These are phyloP conservation scores for Nothobranchius kuhntae DNA, from an alignment of 2,113 vertebrate species.

Conservation along the genomic window DNA sequence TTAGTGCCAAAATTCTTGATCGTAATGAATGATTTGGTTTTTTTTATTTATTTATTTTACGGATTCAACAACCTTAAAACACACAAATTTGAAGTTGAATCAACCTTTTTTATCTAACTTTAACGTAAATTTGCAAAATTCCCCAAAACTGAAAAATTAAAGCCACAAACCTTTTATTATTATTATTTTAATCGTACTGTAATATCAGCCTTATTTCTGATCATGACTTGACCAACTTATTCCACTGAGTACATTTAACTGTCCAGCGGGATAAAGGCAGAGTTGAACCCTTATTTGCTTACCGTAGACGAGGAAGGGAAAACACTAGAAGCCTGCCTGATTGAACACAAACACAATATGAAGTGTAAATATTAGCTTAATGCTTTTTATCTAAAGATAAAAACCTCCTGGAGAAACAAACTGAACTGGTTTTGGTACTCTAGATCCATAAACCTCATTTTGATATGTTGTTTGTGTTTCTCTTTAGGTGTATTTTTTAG, in stretches of 20 bases:
- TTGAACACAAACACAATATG: constrained; percentile 36
- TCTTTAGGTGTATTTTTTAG: constrained; percentile 70
- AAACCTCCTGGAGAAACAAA: constrained; percentile 45
- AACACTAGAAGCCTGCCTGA: constrained; percentile 50
- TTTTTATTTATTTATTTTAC: neutral
- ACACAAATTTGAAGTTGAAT: neutral
- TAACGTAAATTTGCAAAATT: constrained; percentile 1
- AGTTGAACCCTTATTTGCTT: constrained; percentile 49
- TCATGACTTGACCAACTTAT: constrained; percentile 48
- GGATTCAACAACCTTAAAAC: neutral
- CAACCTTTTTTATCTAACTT: too few relatives aligned
- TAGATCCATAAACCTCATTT: constrained; percentile 59
- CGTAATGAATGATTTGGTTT: too few relatives aligned
- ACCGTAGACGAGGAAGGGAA: constrained; percentile 41
- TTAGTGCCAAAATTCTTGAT: neutral
- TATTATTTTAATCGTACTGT: constrained; percentile 48
- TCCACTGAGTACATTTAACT: constrained; percentile 44
- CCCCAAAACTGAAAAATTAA: neutral
- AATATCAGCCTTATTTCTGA: constrained; percentile 64
- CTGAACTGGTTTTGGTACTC: constrained; percentile 56
- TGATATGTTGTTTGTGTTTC: constrained; percentile 62
- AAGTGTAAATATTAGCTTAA: constrained; percentile 67
- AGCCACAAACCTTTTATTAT: constrained; percentile 15
- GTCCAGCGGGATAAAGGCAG: constrained; percentile 40
- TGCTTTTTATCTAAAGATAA: constrained; percentile 40